These are phyloP conservation scores for Hylaeus anthracinus DNA, from an alignment of 1,140 invertebrate genomes.

Conservation along the genomic window DNA sequence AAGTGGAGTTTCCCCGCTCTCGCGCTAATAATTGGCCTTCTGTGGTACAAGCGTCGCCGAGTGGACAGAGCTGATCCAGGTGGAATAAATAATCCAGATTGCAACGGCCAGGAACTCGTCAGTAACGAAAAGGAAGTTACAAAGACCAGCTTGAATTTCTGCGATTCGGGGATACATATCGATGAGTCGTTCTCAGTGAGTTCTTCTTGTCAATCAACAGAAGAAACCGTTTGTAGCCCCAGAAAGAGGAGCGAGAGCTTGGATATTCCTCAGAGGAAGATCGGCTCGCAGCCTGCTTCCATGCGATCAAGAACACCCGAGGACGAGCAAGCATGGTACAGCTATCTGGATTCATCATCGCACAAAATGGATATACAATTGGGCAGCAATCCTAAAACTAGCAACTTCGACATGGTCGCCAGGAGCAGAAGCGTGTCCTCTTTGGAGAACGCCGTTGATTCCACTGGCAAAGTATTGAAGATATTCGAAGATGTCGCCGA, in stretches of 20 bases:
- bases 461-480: slow-evolving; percentile 4
- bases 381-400: slow-evolving; percentile 66
- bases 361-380: slow-evolving; percentile 56
- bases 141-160: neutral
- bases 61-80: slow-evolving; percentile 79
- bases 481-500: slow-evolving; percentile 40
- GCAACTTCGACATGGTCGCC: slow-evolving; percentile 64
- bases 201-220: slow-evolving; percentile 23
- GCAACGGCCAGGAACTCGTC: neutral
- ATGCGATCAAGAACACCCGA: slow-evolving; percentile 47
- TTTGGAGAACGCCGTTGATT: slow-evolving; percentile 4
- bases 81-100: slow-evolving; percentile 62
- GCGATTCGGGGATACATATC: slow-evolving; percentile 65
- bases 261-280: slow-evolving; percentile 67
- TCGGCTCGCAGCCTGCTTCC: slow-evolving; percentile 48
- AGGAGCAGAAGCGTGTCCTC: slow-evolving; percentile 41
- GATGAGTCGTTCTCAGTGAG: slow-evolving; percentile 59
- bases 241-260: slow-evolving; percentile 69
- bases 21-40: slow-evolving; percentile 76
- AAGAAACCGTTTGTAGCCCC: slow-evolving; percentile 52
- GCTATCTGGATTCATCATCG: neutral
- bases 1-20: slow-evolving; percentile 79
- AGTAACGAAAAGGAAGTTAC: neutral
- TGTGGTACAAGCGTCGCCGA: slow-evolving; percentile 80
- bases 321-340: slow-evolving; percentile 63